These are phyloP conservation scores for Fragum whitleyi DNA, from an alignment of 2,888 invertebrate species.

Conservation along the genomic window DNA sequence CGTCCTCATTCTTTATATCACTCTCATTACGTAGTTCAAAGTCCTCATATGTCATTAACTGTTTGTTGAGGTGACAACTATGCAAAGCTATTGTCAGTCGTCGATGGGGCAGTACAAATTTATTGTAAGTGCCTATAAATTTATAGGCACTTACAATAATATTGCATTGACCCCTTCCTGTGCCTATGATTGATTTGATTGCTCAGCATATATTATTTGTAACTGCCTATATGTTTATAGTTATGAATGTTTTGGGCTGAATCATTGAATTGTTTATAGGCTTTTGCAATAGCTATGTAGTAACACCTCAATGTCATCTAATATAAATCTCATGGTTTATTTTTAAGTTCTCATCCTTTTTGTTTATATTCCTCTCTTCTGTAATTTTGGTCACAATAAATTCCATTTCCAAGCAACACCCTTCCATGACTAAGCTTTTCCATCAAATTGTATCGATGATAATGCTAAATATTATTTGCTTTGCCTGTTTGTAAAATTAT, in stretches of 20 bases:
- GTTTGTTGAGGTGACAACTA: too few relatives aligned
- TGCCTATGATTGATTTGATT: too few relatives aligned
- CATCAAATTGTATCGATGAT: not conserved
- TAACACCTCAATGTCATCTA: not conserved
- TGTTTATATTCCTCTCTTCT: not conserved
- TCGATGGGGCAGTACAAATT: too few relatives aligned
- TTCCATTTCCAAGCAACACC: slow-evolving; percentile 5
- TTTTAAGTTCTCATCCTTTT: slow-evolving; percentile 6
- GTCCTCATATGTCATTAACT: not conserved
- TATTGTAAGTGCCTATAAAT: too few relatives aligned
- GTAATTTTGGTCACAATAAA: slow-evolving; percentile 1
- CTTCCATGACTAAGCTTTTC: slow-evolving; percentile 1
- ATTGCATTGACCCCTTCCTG: too few relatives aligned
- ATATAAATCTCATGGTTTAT: slow-evolving; percentile 6
- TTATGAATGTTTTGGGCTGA: too few relatives aligned
- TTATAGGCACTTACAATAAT: too few relatives aligned
- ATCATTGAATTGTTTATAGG: too few relatives aligned
- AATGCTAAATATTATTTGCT: slow-evolving; percentile 20
- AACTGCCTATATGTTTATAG: too few relatives aligned
- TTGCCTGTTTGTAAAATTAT: slow-evolving; percentile 8
- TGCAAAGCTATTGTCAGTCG: too few relatives aligned
- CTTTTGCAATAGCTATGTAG: too few relatives aligned
- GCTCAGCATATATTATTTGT: too few relatives aligned
- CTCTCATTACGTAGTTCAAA: not conserved
- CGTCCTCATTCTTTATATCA: slow-evolving; percentile 8